Evolutionary conservation across 2,113 vertebrate genomes (phyloP), one percentile per base, ranked within the genome.

Genomic region (Desmodus rotundus): DNA sequence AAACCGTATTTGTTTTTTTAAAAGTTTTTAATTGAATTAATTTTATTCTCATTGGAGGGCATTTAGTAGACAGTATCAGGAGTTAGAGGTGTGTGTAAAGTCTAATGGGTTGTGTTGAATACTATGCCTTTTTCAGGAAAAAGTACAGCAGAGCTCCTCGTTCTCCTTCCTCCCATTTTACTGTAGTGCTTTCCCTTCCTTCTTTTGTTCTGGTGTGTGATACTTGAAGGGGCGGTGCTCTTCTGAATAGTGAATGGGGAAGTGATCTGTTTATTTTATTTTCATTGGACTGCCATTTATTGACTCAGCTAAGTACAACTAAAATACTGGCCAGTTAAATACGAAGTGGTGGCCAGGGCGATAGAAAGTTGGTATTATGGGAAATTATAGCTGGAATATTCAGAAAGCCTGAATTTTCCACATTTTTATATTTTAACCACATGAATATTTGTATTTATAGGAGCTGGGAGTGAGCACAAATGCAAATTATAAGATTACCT

Each of bases 391-490:
- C 19, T 94, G 43, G 22, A 74, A 28, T 93, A 45, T 82, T 70
- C 5, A 90, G 85, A 96, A 94, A 95, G 31, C 36, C 26, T 82
- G 41, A 47, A 26, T 82, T 77, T 87, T 81, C 22, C 22, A 43
- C 28, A 11, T 50, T 86, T 38, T 24, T 82, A 3, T 67, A 33
- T 74, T 93, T 97, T 96, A 96, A 96, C 17, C 2, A 82, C 1
- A 9, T 68, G 45, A 76, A 26, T 87, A 14, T 97, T 95, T 96
- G 92, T 97, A 80, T 97, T 94, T 98, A n/a, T 97, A 99, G 99
- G 99, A 99, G 96, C 98, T 99, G 76, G 99, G 99, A 87, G 99
- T 99, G 98, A 99, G 99, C 4, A 99, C 99, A 93, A 99, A 99
- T 96, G 98, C 99, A 16, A 99, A 99, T 98, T 99, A 99, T 98